Percentiles rank a stretch among this genome's conserved stretches.
Evolutionary conservation across 2,888 invertebrate genomes (phyloP).

Genomic region (Muschampia plurimacula): DNA sequence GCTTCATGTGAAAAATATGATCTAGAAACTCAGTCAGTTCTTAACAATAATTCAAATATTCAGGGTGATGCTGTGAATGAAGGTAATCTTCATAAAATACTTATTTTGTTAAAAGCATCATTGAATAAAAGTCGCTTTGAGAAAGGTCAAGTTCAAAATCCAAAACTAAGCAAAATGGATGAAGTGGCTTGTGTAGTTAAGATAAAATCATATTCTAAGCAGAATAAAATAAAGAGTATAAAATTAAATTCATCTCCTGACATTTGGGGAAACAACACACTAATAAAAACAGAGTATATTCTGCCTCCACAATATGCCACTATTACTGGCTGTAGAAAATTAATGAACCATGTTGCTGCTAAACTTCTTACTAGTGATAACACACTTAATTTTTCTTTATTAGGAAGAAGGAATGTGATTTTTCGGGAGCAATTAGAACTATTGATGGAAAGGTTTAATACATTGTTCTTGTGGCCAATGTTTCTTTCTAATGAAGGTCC

Average conservation of each 20-base stretch:
- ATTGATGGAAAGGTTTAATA: constrained; percentile 63
- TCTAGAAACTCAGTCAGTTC: constrained; percentile 17
- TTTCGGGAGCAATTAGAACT: constrained; percentile 55
- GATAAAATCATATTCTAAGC: constrained; percentile 68
- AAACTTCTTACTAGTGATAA: constrained; percentile 41
- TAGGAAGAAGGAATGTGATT: constrained; percentile 53
- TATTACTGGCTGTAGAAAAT: constrained; percentile 65
- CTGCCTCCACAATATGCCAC: constrained; percentile 69
- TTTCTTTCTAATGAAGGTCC: constrained; percentile 63
- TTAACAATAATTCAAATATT: constrained; percentile 37
- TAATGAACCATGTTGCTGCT: constrained; percentile 56
- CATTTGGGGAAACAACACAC: constrained; percentile 61
- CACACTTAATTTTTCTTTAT: constrained; percentile 49
- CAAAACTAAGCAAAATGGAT: constrained; percentile 50
- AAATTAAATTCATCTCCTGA: constrained; percentile 51
- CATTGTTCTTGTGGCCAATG: constrained; percentile 69
- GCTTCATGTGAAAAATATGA: background rate
- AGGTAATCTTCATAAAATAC: constrained; percentile 59
- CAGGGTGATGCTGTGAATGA: constrained; percentile 50
- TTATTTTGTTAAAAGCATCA: constrained; percentile 62
- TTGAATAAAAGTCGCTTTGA: constrained; percentile 56
- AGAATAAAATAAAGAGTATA: constrained; percentile 46
- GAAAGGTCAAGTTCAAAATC: constrained; percentile 49
- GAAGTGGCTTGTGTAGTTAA: constrained; percentile 50
- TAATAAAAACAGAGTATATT: constrained; percentile 54